Conservation (phyloP, 2,888 invertebrate genomes). For the Cephalotes varians region DNA sequence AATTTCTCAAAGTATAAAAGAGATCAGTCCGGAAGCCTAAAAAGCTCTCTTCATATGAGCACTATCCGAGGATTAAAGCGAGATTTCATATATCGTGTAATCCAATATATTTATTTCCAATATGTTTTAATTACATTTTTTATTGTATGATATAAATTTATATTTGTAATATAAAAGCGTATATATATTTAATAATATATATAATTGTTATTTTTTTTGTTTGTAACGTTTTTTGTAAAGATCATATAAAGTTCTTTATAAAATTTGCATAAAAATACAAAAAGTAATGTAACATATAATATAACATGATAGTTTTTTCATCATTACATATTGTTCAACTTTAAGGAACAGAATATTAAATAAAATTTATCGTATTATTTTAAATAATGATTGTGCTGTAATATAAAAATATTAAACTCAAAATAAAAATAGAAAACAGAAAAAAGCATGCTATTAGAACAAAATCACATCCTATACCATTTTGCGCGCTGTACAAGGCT, state of each 20-base stretch:
- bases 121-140: constrained; percentile 18
- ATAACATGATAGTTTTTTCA: not conserved
- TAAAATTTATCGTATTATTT: not conserved
- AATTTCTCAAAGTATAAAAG: constrained; percentile 39
- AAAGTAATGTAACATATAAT: not conserved
- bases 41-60: constrained; percentile 10
- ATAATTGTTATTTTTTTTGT: not conserved
- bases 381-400: not conserved
- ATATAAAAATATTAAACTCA: not conserved
- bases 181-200: not conserved
- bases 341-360: not conserved
- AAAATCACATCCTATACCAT: constrained; percentile 23
- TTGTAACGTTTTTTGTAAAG: not conserved
- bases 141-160: not conserved
- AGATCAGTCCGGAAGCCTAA: not conserved
- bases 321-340: not conserved
- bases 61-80: constrained; percentile 20
- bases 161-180: not conserved
- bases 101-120: constrained; percentile 29
- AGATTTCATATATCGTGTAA: constrained; percentile 9
- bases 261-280: not conserved
- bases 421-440: not conserved
- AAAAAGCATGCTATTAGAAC: not conserved
- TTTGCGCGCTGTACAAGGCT: constrained; percentile 33
- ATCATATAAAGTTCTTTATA: not conserved